phyloP scores from a whole-genome alignment of 2,113 vertebrate species.

The Noturus placidus region DNA sequence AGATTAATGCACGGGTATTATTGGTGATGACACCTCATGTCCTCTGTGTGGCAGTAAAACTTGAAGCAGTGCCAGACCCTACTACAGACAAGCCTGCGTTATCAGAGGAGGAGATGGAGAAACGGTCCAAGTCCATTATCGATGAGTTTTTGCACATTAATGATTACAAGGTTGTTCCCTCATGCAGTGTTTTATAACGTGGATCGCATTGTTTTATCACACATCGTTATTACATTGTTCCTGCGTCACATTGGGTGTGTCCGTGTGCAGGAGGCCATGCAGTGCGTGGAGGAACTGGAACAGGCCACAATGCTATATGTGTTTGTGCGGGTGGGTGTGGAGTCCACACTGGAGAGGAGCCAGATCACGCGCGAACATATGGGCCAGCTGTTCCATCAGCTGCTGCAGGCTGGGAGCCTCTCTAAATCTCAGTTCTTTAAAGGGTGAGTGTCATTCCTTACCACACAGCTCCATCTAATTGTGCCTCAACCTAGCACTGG shows the following conservation, averaged over 20 bases:
- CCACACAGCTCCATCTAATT: neutral
- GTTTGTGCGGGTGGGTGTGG: constrained; percentile 89
- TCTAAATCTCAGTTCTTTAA: constrained; percentile 89
- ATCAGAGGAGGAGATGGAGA: constrained; percentile 88
- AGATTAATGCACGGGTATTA: neutral
- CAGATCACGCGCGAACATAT: constrained; percentile 95
- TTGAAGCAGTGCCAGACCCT: constrained; percentile 73
- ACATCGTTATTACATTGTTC: neutral
- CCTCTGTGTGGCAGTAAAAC: constrained; percentile 70
- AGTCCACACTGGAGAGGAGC: constrained; percentile 93
- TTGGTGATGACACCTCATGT: neutral
- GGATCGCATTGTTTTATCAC: neutral
- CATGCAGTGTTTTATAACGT: too few relatives aligned
- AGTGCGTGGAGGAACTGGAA: constrained; percentile 90
- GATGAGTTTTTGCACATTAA: constrained; percentile 98
- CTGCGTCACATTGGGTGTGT: neutral
- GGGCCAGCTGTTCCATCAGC: constrained; percentile 89
- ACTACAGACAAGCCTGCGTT: constrained; percentile 73
- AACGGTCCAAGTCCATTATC: constrained; percentile 91
- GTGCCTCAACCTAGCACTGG: neutral
- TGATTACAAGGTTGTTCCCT: constrained; percentile 84
- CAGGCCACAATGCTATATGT: constrained; percentile 77
- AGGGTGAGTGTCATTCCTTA: constrained; percentile 77
- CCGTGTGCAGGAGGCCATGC: constrained; percentile 84
- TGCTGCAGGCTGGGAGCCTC: constrained; percentile 84